phyloP scores from a whole-genome alignment of 2,113 vertebrate genomes.

The Sinocyclocheilus anshuiensis region DNA sequence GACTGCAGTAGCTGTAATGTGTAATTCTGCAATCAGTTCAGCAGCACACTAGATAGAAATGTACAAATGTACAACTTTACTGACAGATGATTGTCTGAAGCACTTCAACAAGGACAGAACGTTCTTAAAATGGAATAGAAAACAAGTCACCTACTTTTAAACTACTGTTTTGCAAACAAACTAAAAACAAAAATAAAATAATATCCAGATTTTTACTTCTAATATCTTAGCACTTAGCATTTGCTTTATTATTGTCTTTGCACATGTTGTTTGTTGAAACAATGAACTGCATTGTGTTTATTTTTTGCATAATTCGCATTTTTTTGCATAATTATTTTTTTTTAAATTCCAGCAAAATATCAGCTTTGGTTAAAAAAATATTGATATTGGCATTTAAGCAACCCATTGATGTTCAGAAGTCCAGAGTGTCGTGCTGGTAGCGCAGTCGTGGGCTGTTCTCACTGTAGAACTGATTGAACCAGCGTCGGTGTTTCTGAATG shows the following conservation, averaged over 20 bases:
- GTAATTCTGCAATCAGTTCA: slow-evolving; percentile 25
- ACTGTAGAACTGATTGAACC: slow-evolving; percentile 84
- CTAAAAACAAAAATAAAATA: no score
- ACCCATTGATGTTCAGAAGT: slow-evolving; percentile 73
- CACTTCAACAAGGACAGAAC: slow-evolving; percentile 44
- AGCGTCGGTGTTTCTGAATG: slow-evolving; percentile 81
- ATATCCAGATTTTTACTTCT: background rate
- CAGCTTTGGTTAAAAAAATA: slow-evolving; percentile 28
- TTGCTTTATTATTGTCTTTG: slow-evolving; percentile 10
- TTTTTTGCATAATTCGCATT: slow-evolving; percentile 9
- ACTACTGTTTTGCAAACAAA: background rate
- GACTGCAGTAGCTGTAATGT: slow-evolving; percentile 14
- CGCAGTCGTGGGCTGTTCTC: slow-evolving; percentile 73
- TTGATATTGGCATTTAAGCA: background rate
- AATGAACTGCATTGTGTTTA: background rate
- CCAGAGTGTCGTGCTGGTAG: slow-evolving; percentile 65
- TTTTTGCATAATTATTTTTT: background rate
- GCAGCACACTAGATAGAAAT: slow-evolving; percentile 12
- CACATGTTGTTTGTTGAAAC: background rate
- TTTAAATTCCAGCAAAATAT: slow-evolving; percentile 17
- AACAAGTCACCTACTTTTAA: background rate
- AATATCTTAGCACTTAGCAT: background rate
- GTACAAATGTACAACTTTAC: background rate
- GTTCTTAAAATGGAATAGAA: background rate
- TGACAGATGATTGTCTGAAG: slow-evolving; percentile 31